Evolutionary conservation across 2,888 invertebrate genomes (phyloP), one percentile per base, ranked within the genome.

Genomic region (Caenorhabditis wallacei): DNA sequence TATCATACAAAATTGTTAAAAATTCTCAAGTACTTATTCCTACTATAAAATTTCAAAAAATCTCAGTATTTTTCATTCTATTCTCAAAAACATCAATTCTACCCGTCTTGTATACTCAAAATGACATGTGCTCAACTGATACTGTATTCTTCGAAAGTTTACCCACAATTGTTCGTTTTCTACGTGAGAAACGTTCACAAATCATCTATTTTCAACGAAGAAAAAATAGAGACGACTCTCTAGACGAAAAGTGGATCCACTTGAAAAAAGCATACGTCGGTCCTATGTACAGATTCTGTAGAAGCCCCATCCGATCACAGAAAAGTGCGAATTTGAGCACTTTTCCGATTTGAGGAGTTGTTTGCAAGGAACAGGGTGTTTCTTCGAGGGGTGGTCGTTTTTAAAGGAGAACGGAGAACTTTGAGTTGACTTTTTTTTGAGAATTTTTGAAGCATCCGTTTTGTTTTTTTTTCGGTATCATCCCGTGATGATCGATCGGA

Each of bases 221-320:
- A n/a, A n/a, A n/a, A n/a, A n/a, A n/a, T n/a, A n/a, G n/a, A n/a
- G 18, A 48, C 46, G 16, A 51, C 30, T 64, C 30, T 68, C 53
- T 61, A 69, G 69, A 78, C 78, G 46, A 54, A 78, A 69, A 78
- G 68, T 53, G 53, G 20, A 20, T 26, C 57, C 76, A 78, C 78
- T 78, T 78, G 69, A 78, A 69, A 78, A 78, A 69, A 78, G 69
- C 69, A 69, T 63, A 78, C 66, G 66, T 74, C 74, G 56, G 54
- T 64, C 35, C 48, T 75, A 64, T 76, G 76, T 76, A 76, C 76
- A 68, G 46, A 76, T 13, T 54, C 54, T 68, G 35, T 43, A 43
- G 68, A 30, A 61, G 63, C 35, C 61, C 64, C 16, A 4, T 13
- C 10, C 10, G 35, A 35, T 20, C 48, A 53, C 51, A 43, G 26